A percentile compares a stretch with the other conserved stretches of the same genome.
Evolutionary conservation across 2,797 vertebrate species (phyloP).

Genomic region (Chanos chanos): DNA sequence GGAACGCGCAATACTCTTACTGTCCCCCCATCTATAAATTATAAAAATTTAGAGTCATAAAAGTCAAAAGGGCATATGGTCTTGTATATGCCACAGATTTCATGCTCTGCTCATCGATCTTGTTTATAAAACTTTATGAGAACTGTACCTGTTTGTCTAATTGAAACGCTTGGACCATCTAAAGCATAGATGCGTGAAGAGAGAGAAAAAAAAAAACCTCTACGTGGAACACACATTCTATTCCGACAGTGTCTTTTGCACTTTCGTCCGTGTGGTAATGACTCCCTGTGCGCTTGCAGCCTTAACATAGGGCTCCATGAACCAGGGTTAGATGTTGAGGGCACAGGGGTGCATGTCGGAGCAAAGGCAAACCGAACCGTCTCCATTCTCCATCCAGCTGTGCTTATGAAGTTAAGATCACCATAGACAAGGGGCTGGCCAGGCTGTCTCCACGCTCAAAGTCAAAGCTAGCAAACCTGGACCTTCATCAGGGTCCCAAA

Average conservation of each 20-base stretch:
- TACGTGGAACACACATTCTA: too few species aligned
- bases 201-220: too few species aligned
- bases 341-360: too few species aligned
- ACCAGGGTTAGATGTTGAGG: too few species aligned
- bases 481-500: constrained; percentile 28
- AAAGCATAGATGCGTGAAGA: neutral
- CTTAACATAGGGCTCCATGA: too few species aligned
- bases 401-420: constrained; percentile 21
- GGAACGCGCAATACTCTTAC: constrained; percentile 66
- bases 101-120: constrained; percentile 37
- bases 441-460: constrained; percentile 29
- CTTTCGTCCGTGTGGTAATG: too few species aligned
- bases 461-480: constrained; percentile 32
- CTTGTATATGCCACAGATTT: constrained; percentile 8
- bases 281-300: too few species aligned
- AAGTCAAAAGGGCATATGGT: constrained; percentile 52
- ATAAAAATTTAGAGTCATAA: constrained; percentile 42
- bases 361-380: too few species aligned
- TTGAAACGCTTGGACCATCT: constrained; percentile 32
- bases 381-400: neutral
- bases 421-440: constrained; percentile 2
- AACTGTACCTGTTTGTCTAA: constrained; percentile 38
- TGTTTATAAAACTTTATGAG: constrained; percentile 35
- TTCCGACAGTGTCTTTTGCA: too few species aligned
- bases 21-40: constrained; percentile 67